A percentile compares a stretch with the other conserved stretches of the same genome.
These are phyloP conservation scores for Brachionichthys hirsutus DNA, from an alignment of 2,113 vertebrate genomes.

Conservation along the genomic window DNA sequence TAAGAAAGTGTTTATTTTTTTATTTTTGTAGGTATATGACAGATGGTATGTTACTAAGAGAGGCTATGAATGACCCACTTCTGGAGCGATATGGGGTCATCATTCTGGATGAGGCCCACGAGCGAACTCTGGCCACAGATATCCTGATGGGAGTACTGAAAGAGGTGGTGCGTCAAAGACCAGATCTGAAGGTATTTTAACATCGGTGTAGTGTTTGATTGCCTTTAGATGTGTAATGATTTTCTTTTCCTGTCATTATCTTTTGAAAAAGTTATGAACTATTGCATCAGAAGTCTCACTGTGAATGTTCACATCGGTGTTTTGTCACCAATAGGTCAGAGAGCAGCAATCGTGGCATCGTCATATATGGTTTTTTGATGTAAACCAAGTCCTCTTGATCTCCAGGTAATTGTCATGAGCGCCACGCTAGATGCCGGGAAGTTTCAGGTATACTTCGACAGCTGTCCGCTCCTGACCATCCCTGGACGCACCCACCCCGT, in stretches of 20 bases:
- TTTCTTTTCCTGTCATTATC: too few relatives aligned
- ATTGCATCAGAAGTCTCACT: too few relatives aligned
- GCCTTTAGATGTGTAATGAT: too few relatives aligned
- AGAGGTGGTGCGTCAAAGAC: conserved; percentile 94
- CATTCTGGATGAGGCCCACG: conserved; percentile 97
- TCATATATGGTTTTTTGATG: too few relatives aligned
- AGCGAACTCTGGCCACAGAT: conserved; percentile 96
- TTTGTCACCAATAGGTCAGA: too few relatives aligned
- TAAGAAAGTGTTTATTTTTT: neutral
- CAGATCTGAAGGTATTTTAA: conserved; percentile 90
- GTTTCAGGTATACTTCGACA: conserved; percentile 98
- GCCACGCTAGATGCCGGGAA: conserved; percentile 97
- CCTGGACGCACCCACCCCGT: conserved; percentile 98
- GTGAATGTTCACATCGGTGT: too few relatives aligned
- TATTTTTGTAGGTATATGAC: conserved; percentile 91
- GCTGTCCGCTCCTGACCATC: conserved; percentile 94
- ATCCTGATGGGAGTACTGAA: conserved; percentile 99
- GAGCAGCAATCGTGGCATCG: too few relatives aligned
- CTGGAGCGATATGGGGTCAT: conserved; percentile 97
- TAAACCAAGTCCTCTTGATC: neutral
- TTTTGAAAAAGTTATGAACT: too few relatives aligned
- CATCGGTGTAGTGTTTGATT: neutral
- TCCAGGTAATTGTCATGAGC: conserved; percentile 91
- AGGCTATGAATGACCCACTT: conserved; percentile 99
- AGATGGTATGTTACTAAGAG: conserved; percentile 96